phyloP scores from a whole-genome alignment of 2,888 invertebrate genomes.

The Zelleria hepariella region DNA sequence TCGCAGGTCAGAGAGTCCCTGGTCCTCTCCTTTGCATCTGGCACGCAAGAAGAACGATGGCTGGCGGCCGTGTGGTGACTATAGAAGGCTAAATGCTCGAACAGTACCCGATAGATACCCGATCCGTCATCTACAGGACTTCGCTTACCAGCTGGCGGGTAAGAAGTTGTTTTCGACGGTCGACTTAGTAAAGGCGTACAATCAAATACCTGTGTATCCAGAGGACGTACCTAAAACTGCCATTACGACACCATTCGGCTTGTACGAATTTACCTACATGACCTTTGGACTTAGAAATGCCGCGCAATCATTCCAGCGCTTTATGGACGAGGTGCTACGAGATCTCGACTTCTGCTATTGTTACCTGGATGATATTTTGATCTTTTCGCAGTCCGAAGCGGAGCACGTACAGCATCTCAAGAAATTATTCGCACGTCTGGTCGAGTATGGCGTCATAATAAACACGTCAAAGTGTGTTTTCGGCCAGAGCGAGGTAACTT shows the following conservation, averaged over 20 bases:
- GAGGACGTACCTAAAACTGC: too few species aligned
- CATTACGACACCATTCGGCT: too few species aligned
- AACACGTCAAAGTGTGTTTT: conserved; percentile 21
- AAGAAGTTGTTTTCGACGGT: too few species aligned
- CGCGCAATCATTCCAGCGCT: not conserved
- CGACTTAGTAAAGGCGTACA: too few species aligned
- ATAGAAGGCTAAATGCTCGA: too few species aligned
- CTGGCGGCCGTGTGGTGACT: conserved; percentile 16
- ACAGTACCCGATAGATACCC: too few species aligned
- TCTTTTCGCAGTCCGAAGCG: conserved; percentile 12
- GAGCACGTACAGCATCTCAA: conserved; percentile 18
- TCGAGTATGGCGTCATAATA: conserved; percentile 17
- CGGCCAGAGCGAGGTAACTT: conserved; percentile 17
- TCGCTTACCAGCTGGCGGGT: too few species aligned
- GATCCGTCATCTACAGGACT: too few species aligned
- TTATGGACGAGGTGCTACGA: conserved; percentile 10
- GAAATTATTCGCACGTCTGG: conserved; percentile 16
- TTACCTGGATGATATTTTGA: conserved; percentile 31
- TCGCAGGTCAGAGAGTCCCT: too few species aligned
- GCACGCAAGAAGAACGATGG: conserved; percentile 11
- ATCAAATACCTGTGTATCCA: too few species aligned
- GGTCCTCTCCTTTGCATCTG: conserved; percentile 10
- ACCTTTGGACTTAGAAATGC: conserved; percentile 3
- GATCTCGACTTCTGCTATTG: conserved; percentile 10
- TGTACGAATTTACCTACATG: too few species aligned